Percentiles rank a stretch among this genome's conserved stretches.
phyloP scores from a whole-genome alignment of 1,140 invertebrate genomes.

The Brachionus sp. region DNA sequence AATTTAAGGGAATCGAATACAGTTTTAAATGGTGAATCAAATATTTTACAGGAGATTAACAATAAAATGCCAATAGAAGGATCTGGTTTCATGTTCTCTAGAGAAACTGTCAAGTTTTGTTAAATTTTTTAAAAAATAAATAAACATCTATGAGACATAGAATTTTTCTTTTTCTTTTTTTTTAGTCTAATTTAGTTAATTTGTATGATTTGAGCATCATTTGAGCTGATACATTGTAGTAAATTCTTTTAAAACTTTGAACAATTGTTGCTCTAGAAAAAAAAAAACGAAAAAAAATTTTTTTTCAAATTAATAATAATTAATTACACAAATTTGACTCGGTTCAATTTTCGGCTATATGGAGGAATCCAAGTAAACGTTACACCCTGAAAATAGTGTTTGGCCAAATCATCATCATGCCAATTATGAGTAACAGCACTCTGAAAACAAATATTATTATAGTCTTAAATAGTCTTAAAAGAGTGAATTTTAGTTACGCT shows the following conservation, averaged over 20 bases:
- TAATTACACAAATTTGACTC: constrained; percentile 31
- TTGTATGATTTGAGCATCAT: not conserved
- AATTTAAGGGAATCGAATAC: not conserved
- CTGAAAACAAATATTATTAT: not conserved
- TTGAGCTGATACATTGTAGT: not conserved
- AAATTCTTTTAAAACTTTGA: constrained; percentile 26
- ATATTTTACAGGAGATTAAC: not conserved
- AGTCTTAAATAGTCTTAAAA: not conserved
- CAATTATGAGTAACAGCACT: constrained; percentile 13
- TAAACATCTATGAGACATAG: not conserved
- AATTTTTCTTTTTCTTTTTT: not conserved
- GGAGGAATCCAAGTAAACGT: constrained; percentile 8
- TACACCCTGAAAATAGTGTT: not conserved
- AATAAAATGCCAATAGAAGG: not conserved
- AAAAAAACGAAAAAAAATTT: no score
- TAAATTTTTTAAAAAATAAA: not conserved
- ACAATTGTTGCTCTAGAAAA: not conserved
- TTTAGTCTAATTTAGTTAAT: not conserved
- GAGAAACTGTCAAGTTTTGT: constrained; percentile 26
- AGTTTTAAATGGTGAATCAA: not conserved
- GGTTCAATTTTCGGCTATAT: not conserved
- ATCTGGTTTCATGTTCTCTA: constrained; percentile 11
- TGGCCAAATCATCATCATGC: not conserved
- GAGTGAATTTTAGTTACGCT: not conserved
- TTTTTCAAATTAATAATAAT: not conserved